Percentiles rank a stretch among this genome's conserved stretches.
These are phyloP conservation scores for Clarias macrocephalus DNA, from an alignment of 2,113 vertebrate species.

Conservation along the genomic window DNA sequence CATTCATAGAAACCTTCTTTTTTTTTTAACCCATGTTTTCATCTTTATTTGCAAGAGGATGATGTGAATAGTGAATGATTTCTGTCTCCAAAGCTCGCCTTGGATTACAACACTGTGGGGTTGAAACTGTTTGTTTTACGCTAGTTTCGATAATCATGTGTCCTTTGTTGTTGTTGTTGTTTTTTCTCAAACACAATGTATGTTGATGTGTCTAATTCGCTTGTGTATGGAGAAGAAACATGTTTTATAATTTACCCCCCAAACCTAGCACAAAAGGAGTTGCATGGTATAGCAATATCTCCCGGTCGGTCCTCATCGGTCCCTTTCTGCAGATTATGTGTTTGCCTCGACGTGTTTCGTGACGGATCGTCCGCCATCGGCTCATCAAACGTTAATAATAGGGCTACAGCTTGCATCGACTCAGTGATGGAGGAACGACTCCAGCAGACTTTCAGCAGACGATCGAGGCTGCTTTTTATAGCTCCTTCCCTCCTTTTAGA, in stretches of 20 bases:
- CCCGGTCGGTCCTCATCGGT: not conserved
- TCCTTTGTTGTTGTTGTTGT: not conserved
- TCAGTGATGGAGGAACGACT: slow-evolving; percentile 37
- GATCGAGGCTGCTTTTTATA: slow-evolving; percentile 41
- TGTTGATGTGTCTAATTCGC: not conserved
- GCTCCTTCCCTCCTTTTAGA: slow-evolving; percentile 23
- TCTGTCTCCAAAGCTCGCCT: not conserved
- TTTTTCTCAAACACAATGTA: not conserved
- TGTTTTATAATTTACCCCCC: slow-evolving; percentile 16
- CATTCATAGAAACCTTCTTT: not conserved
- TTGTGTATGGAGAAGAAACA: not conserved
- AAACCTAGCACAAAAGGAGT: slow-evolving; percentile 14
- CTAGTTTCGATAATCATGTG: not conserved
- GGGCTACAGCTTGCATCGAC: slow-evolving; percentile 50
- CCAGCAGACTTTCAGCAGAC: slow-evolving; percentile 24
- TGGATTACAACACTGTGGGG: not conserved
- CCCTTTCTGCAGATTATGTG: slow-evolving; percentile 7
- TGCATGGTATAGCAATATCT: slow-evolving; percentile 44
- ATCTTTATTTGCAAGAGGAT: not conserved
- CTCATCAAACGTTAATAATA: slow-evolving; percentile 46
- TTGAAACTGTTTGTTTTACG: not conserved
- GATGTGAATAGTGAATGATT: not conserved
- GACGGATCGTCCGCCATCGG: slow-evolving; percentile 19
- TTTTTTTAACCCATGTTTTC: not conserved
- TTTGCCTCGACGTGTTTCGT: not conserved